Evolutionary conservation across 2,797 vertebrate species (phyloP), one percentile per base, ranked within the genome.

Genomic region (Hippocampus kuda): DNA sequence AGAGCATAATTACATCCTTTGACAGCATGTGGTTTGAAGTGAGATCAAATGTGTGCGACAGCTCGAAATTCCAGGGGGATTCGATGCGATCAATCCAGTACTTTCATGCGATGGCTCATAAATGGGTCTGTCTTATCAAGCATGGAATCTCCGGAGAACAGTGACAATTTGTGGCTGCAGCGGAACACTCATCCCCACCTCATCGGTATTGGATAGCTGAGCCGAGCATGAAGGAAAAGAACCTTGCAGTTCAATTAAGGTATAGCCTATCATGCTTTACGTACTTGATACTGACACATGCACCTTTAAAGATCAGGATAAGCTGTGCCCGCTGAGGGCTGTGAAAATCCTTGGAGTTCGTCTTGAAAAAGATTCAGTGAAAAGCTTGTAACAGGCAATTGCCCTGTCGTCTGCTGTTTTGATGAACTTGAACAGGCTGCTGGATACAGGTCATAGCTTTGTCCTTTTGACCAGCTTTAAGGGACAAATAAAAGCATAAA

Each of bases 401-500:
- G 54, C 5, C 51, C 11, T 27, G 24, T 26, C 8, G 11, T 56
- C n/a, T 27, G 26, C 12, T 57, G 54, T 57, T 60, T 34, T 30
- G 57, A 60, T 34, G 27, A 34, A 60, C 26, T 12, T 34, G 57
- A 60, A 34, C 6, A 60, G 57, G 27, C 6, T 24, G 34, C 3
- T 34, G 7, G 27, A 60, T 60, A 60, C 3, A 7, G 6, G 59
- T 4, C 30, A 7, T 20, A 18, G 59, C 15, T 34, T 30, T 34
- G 7, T 34, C 18, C 27, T 60, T 61, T 59, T 61, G 7, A 18
- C 26, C 30, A 18, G 30, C 27, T 20, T 61, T 38, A 61, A 20
- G 8, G 20, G 30, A 61, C 16, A 30, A 34, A 60, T 9, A 18
- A 60, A 15, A 26, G 57, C 34, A 59, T 68, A 61, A 78, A 70